Evolutionary conservation across 1,140 invertebrate genomes (phyloP).

Genomic region (Drosophila cardini): DNA sequence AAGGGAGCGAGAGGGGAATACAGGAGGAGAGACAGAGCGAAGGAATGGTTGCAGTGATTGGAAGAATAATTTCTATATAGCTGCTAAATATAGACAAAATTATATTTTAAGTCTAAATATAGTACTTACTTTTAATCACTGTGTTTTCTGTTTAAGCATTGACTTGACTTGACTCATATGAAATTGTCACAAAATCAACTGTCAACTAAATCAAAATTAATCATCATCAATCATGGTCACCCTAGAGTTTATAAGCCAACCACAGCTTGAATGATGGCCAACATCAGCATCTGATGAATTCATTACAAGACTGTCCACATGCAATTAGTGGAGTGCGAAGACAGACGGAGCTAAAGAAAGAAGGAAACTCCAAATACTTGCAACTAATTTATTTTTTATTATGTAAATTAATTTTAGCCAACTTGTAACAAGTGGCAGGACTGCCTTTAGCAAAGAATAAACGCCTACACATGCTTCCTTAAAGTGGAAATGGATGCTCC

Average conservation of each 20-base stretch:
- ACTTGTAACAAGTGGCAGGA: constrained; percentile 66
- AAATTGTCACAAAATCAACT: constrained; percentile 30
- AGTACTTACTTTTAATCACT: constrained; percentile 6
- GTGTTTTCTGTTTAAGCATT: not conserved
- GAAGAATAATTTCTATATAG: no score
- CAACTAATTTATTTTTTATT: constrained; percentile 75
- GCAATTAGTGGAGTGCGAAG: constrained; percentile 11
- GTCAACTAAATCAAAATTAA: constrained; percentile 61
- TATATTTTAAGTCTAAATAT: no score
- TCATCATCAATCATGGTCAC: constrained; percentile 67
- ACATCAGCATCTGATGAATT: constrained; percentile 27
- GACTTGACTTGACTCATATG: not conserved
- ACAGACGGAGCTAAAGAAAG: not conserved
- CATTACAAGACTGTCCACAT: constrained; percentile 29
- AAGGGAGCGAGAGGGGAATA: no score
- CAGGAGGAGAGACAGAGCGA: no score
- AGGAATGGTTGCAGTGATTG: no score
- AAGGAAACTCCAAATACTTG: constrained; percentile 28
- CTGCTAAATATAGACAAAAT: no score
- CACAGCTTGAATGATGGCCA: constrained; percentile 28
- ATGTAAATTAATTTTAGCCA: constrained; percentile 79
- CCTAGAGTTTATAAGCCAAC: constrained; percentile 27
- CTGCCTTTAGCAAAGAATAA: constrained; percentile 3
- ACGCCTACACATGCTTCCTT: not conserved
- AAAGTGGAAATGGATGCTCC: constrained; percentile 9